phyloP scores from a whole-genome alignment of 2,888 invertebrate species.

The Drosophila atripex region DNA sequence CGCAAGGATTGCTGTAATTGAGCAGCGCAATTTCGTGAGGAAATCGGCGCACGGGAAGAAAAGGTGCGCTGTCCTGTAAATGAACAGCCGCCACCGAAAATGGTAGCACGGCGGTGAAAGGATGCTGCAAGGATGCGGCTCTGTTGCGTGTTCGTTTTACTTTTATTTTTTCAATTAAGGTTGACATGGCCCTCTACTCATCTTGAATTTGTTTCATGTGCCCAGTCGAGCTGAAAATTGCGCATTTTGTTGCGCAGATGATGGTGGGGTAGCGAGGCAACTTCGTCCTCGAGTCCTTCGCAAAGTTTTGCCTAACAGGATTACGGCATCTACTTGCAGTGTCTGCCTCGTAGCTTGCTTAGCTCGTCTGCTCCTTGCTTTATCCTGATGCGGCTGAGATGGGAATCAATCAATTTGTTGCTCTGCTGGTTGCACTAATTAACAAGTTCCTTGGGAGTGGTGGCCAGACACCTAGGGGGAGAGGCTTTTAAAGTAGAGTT shows the following conservation, averaged over 20 bases:
- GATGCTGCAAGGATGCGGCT: constrained; percentile 52
- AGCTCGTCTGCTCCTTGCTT: constrained; percentile 38
- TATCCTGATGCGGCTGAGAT: constrained; percentile 14
- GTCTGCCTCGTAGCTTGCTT: constrained; percentile 34
- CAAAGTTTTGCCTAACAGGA: constrained; percentile 48
- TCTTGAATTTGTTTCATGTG: constrained; percentile 65
- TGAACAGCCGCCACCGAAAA: constrained; percentile 58
- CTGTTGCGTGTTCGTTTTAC: constrained; percentile 27
- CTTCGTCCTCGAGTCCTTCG: constrained; percentile 22
- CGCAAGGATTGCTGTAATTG: constrained; percentile 63
- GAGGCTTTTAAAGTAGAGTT: neutral
- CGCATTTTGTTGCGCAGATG: constrained; percentile 61
- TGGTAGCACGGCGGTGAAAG: constrained; percentile 31
- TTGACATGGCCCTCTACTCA: constrained; percentile 64
- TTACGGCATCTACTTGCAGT: constrained; percentile 40
- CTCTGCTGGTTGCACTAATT: constrained; percentile 62
- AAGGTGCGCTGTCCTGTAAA: constrained; percentile 73
- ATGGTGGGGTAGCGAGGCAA: constrained; percentile 21
- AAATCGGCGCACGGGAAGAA: constrained; percentile 47
- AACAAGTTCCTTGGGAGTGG: constrained; percentile 40
- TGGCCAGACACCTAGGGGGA: neutral
- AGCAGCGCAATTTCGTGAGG: constrained; percentile 64
- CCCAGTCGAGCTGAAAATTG: constrained; percentile 78
- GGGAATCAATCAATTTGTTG: constrained; percentile 68
- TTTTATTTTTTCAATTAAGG: constrained; percentile 70